phyloP scores from a whole-genome alignment of 2,797 vertebrate species.

The Diceros bicornis region DNA sequence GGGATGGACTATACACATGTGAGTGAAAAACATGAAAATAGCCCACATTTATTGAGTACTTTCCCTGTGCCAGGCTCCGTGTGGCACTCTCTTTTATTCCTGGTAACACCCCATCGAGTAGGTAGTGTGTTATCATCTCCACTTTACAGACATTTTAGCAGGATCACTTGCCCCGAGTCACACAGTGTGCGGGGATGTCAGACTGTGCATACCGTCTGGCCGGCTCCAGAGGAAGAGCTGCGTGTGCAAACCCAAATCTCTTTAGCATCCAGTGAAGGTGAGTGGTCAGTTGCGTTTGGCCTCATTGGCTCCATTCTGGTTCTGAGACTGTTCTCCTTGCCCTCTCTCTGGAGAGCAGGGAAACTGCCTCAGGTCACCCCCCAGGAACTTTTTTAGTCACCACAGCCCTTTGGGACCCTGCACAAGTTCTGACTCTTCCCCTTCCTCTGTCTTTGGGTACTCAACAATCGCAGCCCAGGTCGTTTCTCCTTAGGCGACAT shows the following conservation, averaged over 20 bases:
- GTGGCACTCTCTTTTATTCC: neutral
- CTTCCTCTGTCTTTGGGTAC: neutral
- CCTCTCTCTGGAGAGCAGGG: neutral
- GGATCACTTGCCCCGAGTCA: neutral
- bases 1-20: neutral
- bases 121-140: neutral
- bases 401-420: neutral
- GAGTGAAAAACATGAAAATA: neutral
- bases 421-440: neutral
- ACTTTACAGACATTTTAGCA: neutral
- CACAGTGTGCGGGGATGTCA: neutral
- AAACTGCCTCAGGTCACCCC: neutral
- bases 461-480: neutral
- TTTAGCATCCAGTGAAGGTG: rapidly evolving
- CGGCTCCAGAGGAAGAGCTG: neutral
- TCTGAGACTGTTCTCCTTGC: neutral
- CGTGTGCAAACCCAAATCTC: neutral
- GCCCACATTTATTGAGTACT: neutral
- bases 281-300: rapidly evolving
- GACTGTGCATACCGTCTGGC: neutral
- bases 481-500: neutral
- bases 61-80: neutral
- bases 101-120: neutral
- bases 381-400: neutral
- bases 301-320: neutral